Conservation (phyloP, 1,140 invertebrate species). For the Thaumetopoea pityocampa region DNA sequence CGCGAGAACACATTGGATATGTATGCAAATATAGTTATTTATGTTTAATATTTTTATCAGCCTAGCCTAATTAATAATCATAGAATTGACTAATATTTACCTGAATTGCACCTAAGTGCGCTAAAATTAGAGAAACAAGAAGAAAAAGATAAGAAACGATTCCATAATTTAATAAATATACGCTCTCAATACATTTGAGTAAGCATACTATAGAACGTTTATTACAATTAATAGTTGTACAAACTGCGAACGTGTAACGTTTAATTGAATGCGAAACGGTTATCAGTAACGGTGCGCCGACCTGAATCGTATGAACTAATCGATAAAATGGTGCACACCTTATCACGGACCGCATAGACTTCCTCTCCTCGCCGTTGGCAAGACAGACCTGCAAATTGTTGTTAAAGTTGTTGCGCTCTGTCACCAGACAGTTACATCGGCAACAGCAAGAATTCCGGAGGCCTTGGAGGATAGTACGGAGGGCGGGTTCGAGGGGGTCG, state of each 20-base stretch:
- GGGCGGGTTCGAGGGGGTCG: conserved; percentile 56
- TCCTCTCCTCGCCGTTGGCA: conserved; percentile 67
- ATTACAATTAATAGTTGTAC: conserved; percentile 24
- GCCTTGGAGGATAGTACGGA: conserved; percentile 55
- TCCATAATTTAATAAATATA: conserved; percentile 3
- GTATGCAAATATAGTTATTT: no score
- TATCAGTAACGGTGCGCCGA: conserved; percentile 13
- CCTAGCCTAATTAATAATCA: no score
- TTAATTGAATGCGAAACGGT: conserved; percentile 26
- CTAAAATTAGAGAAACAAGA: conserved; percentile 64
- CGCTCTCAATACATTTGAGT: conserved; percentile 5
- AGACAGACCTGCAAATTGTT: conserved; percentile 77
- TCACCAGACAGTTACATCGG: conserved; percentile 45
- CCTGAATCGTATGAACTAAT: conserved; percentile 29
- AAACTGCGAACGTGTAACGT: conserved; percentile 17
- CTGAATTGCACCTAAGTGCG: conserved; percentile 67
- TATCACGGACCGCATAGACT: conserved; percentile 78
- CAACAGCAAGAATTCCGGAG: conserved; percentile 63
- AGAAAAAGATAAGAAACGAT: conserved; percentile 18
- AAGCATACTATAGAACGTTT: conserved; percentile 39
- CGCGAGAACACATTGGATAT: no score
- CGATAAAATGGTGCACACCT: conserved; percentile 73
- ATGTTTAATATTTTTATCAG: neutral
- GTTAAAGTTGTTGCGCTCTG: conserved; percentile 51
- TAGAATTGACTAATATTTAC: conserved; percentile 54